Percentiles rank a stretch among this genome's conserved stretches.
Conservation (phyloP, 1,140 invertebrate genomes). For the Aphidius ervi region DNA sequence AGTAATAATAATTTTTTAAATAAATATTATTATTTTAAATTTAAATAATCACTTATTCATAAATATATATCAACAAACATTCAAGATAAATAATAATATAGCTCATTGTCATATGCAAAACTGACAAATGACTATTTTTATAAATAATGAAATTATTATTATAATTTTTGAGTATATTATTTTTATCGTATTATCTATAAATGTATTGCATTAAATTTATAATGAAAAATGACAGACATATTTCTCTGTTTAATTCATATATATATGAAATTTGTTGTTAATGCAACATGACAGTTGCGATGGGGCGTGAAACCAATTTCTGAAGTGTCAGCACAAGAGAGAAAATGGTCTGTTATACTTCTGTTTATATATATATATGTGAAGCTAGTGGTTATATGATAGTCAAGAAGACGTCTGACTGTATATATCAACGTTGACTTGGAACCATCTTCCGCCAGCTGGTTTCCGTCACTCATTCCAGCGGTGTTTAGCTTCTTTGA, state of each 20-base stretch:
- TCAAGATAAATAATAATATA: too few relatives aligned
- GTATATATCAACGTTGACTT: background rate
- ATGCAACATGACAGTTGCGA: constrained; percentile 25
- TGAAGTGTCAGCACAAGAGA: constrained; percentile 29
- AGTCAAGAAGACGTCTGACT: background rate
- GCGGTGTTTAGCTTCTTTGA: constrained; percentile 37
- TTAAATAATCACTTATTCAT: too few relatives aligned
- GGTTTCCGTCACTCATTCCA: constrained; percentile 41
- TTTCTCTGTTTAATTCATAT: constrained; percentile 14
- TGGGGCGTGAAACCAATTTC: constrained; percentile 31
- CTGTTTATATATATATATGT: background rate
- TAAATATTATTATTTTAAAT: too few relatives aligned
- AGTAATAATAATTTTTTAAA: too few relatives aligned
- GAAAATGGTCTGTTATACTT: constrained; percentile 28
- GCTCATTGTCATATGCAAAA: too few relatives aligned
- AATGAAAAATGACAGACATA: background rate
- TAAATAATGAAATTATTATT: too few relatives aligned
- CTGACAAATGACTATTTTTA: too few relatives aligned
- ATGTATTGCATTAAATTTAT: background rate
- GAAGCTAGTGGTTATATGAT: background rate
- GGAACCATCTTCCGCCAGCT: constrained; percentile 39
- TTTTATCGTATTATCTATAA: background rate
- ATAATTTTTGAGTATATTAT: constrained; percentile 11
- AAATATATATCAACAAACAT: too few relatives aligned
- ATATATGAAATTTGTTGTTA: constrained; percentile 15